These are phyloP conservation scores for Blera fallax DNA, from an alignment of 2,888 invertebrate genomes.

Conservation along the genomic window DNA sequence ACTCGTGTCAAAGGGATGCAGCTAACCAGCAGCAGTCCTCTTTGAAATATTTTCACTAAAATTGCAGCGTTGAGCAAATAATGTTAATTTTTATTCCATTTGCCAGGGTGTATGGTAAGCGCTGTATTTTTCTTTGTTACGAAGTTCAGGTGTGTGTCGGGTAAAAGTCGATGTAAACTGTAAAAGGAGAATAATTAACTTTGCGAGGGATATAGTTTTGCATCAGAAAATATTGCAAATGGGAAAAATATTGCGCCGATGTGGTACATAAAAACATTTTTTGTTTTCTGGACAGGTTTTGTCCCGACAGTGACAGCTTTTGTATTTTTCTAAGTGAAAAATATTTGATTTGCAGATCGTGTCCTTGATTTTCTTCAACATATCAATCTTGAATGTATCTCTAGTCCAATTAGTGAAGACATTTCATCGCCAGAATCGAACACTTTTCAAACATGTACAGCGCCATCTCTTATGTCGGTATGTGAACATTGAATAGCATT, in stretches of 20 bases:
- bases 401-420: too few species aligned
- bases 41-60: slow-evolving; percentile 14
- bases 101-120: neutral
- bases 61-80: slow-evolving; percentile 6
- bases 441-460: too few species aligned
- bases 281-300: too few species aligned
- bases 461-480: too few species aligned
- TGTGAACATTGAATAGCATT: too few species aligned
- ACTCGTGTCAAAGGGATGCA: slow-evolving; percentile 35
- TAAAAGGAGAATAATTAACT: slow-evolving; percentile 7
- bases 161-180: neutral
- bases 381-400: too few species aligned
- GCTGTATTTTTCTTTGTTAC: neutral
- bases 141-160: neutral
- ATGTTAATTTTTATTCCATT: slow-evolving; percentile 2
- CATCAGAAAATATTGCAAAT: neutral
- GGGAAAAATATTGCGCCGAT: neutral
- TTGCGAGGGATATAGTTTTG: neutral
- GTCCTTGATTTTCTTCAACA: too few species aligned
- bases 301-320: too few species aligned
- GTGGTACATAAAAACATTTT: neutral
- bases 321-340: too few species aligned
- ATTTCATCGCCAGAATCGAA: too few species aligned
- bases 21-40: neutral
- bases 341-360: too few species aligned